These are phyloP conservation scores for Linurgus olivaceus DNA, from an alignment of 2,797 vertebrate genomes.

Conservation along the genomic window DNA sequence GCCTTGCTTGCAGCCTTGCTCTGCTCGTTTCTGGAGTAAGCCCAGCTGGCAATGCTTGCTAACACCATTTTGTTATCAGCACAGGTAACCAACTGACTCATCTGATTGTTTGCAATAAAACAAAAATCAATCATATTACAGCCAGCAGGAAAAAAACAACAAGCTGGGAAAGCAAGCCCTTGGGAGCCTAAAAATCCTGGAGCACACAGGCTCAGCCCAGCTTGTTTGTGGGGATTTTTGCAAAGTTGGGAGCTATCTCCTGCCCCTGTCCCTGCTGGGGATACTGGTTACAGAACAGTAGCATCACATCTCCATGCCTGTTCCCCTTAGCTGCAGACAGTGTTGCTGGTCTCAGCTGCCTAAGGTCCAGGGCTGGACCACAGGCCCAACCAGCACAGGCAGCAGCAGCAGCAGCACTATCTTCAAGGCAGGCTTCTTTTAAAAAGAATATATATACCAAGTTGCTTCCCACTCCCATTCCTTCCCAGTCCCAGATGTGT, in stretches of 20 bases:
- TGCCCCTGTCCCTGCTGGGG: neutral
- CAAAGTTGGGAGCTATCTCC: neutral
- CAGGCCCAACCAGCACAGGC: neutral
- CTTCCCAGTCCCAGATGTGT: neutral
- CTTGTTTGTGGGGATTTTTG: neutral
- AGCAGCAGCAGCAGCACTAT: neutral
- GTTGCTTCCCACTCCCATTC: neutral
- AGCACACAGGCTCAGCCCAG: neutral
- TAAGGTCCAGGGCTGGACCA: neutral
- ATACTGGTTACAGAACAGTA: neutral
- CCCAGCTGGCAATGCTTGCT: neutral
- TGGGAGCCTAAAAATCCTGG: neutral
- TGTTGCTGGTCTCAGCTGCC: neutral
- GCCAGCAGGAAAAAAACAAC: neutral
- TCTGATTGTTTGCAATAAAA: neutral
- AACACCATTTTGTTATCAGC: neutral
- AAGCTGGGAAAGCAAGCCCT: neutral
- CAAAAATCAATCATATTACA: neutral
- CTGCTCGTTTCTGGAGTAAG: neutral
- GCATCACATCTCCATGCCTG: neutral
- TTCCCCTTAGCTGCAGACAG: neutral
- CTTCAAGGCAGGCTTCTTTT: neutral
- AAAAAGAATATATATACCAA: neutral
- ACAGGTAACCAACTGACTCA: accelerated
- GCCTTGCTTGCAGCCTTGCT: neutral